Base-by-base conservation (phyloP, 2,888 invertebrate genomes). In the Azorinus chamasolen region DNA sequence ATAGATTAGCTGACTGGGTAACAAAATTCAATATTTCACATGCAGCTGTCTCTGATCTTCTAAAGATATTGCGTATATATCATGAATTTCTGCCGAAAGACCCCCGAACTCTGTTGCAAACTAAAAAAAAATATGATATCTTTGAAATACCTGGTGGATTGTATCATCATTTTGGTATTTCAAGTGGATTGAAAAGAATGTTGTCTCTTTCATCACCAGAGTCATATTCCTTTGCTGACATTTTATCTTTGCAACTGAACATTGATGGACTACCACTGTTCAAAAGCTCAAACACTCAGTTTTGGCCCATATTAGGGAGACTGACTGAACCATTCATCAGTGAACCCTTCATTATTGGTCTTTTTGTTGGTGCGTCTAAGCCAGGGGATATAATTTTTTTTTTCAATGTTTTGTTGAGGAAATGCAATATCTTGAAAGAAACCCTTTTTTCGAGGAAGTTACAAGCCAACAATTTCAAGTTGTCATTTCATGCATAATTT, bases 401-500 rank as follows among this genome's bases (percentile, higher is more conserved):
- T 46, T 83, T 6, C 16, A 58, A n/a, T 37, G 55, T 43, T 73
- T 83, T 63, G 43, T 83, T 20, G 24, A 53, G 32, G 83, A 85
- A 55, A 37, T 83, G 24, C 22, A 45, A 39, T 14, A 22, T 10
- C 53, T 51, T 4, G 22, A n/a, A 32, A 20, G 37, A 18, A 41
- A 22, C 25, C 51, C n/a, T 18, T 8, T 51, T 8, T 20, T 24
- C 4, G 25, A 8, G 16, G 51, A 51, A 24, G 51, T 8, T 2
- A 51, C 25, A 25, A 51, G 24, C 54, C 43, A 48, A 24, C 18
- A 32, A 18, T 37, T 62, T 24, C 27, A 48, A 41, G 32, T 85
- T 41, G 22, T n/a, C 4, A 70, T 84, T 50, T 68, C 64, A 55
- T 68, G 58, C 39, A 58, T 89, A 54, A 73, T 89, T 12, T 89